Conservation (phyloP, 2,113 vertebrate genomes). For the Nicator chloris region DNA sequence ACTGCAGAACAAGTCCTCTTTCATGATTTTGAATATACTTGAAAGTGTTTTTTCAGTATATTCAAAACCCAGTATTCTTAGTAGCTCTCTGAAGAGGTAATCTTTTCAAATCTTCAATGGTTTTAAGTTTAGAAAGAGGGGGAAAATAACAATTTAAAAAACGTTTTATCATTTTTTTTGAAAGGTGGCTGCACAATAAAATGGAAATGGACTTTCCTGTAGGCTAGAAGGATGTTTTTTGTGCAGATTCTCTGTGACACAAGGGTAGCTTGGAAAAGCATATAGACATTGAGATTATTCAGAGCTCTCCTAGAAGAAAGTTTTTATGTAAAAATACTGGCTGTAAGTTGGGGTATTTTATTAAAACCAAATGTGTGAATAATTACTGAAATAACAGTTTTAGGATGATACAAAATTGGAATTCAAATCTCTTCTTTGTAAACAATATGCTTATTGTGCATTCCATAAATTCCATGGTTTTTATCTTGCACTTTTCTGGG, state of each 20-base stretch:
- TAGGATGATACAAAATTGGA: neutral
- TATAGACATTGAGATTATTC: neutral
- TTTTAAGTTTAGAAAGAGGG: neutral
- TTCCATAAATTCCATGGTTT: neutral
- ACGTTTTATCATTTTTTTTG: neutral
- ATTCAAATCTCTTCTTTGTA: neutral
- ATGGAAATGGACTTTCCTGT: neutral
- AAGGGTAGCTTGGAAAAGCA: neutral
- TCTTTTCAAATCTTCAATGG: neutral
- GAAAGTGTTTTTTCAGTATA: neutral
- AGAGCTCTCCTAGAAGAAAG: neutral
- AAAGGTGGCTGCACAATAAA: neutral
- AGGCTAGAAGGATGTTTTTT: neutral
- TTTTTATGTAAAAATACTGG: neutral
- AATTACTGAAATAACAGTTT: neutral
- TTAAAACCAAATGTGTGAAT: neutral
- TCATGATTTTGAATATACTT: neutral
- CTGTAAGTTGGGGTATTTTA: neutral
- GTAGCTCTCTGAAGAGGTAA: neutral
- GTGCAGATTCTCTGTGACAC: neutral
- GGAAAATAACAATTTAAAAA: neutral
- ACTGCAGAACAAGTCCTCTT: neutral
- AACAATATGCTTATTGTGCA: neutral
- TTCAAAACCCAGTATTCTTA: neutral
- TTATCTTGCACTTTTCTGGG: neutral